These are phyloP conservation scores for Cheilosia grossa DNA, from an alignment of 2,888 invertebrate genomes.

Conservation along the genomic window DNA sequence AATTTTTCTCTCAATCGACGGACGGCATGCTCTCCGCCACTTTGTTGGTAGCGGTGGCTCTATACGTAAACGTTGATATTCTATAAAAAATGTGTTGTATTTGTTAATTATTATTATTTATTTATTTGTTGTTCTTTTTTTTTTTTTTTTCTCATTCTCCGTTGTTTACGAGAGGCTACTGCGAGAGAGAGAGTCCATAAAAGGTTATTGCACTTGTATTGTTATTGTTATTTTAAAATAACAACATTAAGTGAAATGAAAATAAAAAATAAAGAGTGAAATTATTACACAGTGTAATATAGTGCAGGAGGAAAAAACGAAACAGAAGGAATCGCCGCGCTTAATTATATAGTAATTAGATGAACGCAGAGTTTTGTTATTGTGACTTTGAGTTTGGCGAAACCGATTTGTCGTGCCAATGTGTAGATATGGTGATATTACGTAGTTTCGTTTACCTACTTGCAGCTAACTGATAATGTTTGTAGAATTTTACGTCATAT, in stretches of 20 bases:
- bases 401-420: background rate
- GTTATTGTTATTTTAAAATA: conserved; percentile 68
- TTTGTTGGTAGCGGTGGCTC: background rate
- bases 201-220: conserved; percentile 73
- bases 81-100: conserved; percentile 1
- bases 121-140: background rate
- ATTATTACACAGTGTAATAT: conserved; percentile 1
- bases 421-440: background rate
- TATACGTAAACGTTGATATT: conserved; percentile 4
- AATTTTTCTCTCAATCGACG: conserved; percentile 32
- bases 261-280: conserved; percentile 31
- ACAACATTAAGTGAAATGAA: conserved; percentile 55
- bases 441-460: conserved; percentile 5
- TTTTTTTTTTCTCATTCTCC: background rate
- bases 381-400: background rate
- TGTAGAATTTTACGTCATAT: background rate
- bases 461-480: background rate
- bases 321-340: background rate
- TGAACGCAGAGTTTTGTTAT: background rate
- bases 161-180: conserved; percentile 16
- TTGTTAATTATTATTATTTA: background rate
- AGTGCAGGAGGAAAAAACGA: background rate
- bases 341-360: background rate
- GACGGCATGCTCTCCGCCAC: conserved; percentile 9
- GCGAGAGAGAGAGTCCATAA: conserved; percentile 54